Percentiles rank a stretch among this genome's conserved stretches.
Conservation (phyloP, 2,113 vertebrate species). For the Channa maculata region DNA sequence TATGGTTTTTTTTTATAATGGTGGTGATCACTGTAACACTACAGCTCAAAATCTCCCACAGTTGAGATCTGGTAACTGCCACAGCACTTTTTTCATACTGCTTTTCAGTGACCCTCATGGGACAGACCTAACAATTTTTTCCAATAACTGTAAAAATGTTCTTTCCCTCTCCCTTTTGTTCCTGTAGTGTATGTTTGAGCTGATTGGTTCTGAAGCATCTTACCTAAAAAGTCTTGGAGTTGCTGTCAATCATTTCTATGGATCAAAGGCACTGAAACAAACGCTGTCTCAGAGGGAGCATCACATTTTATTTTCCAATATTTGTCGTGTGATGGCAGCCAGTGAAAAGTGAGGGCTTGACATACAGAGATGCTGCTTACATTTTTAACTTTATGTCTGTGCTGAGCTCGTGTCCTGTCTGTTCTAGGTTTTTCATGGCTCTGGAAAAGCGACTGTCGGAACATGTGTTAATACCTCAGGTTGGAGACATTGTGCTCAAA, state of each 20-base stretch:
- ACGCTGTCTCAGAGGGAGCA: constrained; percentile 75
- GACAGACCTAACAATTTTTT: no score
- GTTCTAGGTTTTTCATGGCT: constrained; percentile 81
- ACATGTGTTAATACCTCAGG: constrained; percentile 70
- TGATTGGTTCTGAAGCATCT: constrained; percentile 85
- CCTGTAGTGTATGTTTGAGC: constrained; percentile 83
- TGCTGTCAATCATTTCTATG: constrained; percentile 78
- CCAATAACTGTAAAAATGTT: no score
- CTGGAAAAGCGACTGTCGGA: constrained; percentile 79
- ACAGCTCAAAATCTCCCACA: no score
- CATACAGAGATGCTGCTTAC: neutral
- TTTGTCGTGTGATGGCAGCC: constrained; percentile 70
- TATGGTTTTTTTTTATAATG: no score
- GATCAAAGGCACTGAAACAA: constrained; percentile 62
- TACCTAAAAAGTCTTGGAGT: constrained; percentile 84
- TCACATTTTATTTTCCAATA: constrained; percentile 86
- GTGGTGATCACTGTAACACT: no score
- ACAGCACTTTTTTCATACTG: no score
- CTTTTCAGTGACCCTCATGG: no score
- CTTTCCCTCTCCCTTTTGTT: neutral
- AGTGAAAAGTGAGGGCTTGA: constrained; percentile 75
- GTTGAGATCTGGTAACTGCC: no score
- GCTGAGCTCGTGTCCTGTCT: neutral
- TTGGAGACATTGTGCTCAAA: constrained; percentile 80
- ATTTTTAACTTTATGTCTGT: neutral